Base-by-base conservation (phyloP, 2,888 invertebrate species). In the Tachystola acroxantha region DNA sequence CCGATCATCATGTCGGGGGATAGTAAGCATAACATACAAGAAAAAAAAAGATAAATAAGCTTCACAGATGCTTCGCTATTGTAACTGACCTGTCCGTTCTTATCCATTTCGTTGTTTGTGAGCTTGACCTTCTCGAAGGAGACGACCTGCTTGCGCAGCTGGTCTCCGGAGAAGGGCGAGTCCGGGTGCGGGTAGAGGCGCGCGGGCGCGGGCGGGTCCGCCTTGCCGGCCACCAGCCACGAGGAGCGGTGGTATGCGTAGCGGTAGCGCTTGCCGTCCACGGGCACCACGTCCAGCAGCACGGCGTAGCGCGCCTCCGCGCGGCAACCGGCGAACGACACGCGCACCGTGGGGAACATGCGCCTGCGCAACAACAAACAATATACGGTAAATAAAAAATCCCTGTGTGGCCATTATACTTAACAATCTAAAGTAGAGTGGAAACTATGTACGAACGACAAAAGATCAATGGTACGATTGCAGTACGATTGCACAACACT, bases 201-300 rank as follows among this genome's bases (percentile, higher is more conserved):
- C 48, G 95, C 93, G 45, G 97, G 97, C 20, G 96, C 93, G 62
- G 98, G 97, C 7, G 97, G 98, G 89, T 99, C 98, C 27, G 98
- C 98, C 85, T 99, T 98, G 49, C 98, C 98, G 13, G 98, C 98
- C 54, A 98, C 97, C 66, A 98, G 90, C 98, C 98, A 99, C 36
- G 97, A 97, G 50, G 97, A 97, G 64, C 97, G 93, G 89, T 98
- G 98, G 89, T 99, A 99, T 50, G 98, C 98, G 90, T 99, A 99
- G 47, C 97, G 93, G 88, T 97, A 97, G 39, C 98, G 91, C 85
- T 98, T 96, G 84, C 95, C 95, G 88, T 99, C 98, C 68, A 98
- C 96, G 42, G 98, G 97, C 46, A 98, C 95, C 67, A 98, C 96
- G 89, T 99, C 98, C 89, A 99, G 91, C 56, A 98, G 90, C 38